Base-by-base conservation (phyloP, 2,797 vertebrate species). In the Smutsia temminckii region DNA sequence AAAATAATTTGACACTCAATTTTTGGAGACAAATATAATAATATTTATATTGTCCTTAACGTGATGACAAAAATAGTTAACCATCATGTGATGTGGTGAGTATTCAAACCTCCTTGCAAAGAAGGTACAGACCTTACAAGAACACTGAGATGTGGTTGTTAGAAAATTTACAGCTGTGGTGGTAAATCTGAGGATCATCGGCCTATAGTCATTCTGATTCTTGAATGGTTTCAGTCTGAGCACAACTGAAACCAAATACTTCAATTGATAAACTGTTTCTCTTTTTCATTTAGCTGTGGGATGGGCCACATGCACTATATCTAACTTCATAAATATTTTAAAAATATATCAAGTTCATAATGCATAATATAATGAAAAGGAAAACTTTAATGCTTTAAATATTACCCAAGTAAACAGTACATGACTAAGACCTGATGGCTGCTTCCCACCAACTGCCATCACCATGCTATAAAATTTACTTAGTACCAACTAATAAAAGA, bases 151-250 rank as follows among this genome's bases (percentile, higher is more conserved):
- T 34, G 27, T 12, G 13, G 8, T 27, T 81, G 40, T 61, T 74
- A 63, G 37, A 61, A 59, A 95, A 59, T 49, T 42, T 86, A 34
- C 18, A 61, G 16, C 46, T 42, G 5, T 27, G 25, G 63, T 49
- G 34, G 34, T 85, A 86, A 80, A 61, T 63, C 55, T 77, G 66
- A 80, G 40, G 55, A 40, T 42, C 81, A 69, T 20, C 59, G 42
- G 20, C 21, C 27, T 32, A 61, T 0, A 86, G 37, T 80, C 23
- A 75, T 95, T 90, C 34, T 63, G 75, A 84, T 46, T 94, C 34
- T 94, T 71, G 61, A 40, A 87, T 84, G n/a, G 77, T 93, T 96
- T 97, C 79, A 83, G 14, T 90, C 40, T 72, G 42, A 94, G 40
- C 55, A 77, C 0, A 74, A 21, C 2, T 91, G 55, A 96, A 96